These are phyloP conservation scores for Charaxes varanes DNA, from an alignment of 1,140 invertebrate species.

Conservation along the genomic window DNA sequence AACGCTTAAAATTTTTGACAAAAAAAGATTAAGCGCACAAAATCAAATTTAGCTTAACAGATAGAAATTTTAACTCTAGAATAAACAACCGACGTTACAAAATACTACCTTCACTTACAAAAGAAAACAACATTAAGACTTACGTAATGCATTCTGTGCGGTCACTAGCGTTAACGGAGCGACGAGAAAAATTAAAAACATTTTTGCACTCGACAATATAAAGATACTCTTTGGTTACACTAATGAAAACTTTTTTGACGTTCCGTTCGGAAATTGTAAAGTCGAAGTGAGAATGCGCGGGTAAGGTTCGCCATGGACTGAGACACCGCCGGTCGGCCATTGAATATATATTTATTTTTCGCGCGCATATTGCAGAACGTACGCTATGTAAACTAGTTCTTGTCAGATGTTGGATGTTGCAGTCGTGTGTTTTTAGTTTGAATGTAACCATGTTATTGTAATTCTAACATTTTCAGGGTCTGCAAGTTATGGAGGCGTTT, in stretches of 20 bases:
- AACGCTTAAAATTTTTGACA: conserved; percentile 5
- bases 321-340: conserved; percentile 28
- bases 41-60: no score
- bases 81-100: conserved; percentile 1
- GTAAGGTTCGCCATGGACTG: conserved; percentile 23
- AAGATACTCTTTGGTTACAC: conserved; percentile 3
- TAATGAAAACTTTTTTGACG: conserved; percentile 8
- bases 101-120: conserved; percentile 13
- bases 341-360: conserved; percentile 33
- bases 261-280: conserved; percentile 4
- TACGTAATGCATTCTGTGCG: conserved; percentile 35
- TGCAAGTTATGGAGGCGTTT: no score
- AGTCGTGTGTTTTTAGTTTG: not conserved
- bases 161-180: conserved; percentile 22
- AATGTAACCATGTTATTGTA: conserved; percentile 9
- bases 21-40: no score
- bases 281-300: conserved; percentile 15
- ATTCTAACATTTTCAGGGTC: no score
- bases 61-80: no score
- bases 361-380: conserved; percentile 28
- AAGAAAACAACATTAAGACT: conserved; percentile 26
- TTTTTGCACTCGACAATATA: conserved; percentile 21
- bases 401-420: conserved; percentile 21
- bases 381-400: conserved; percentile 19
- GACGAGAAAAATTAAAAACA: conserved; percentile 30